These are phyloP conservation scores for Platynereis dumerilii DNA, from an alignment of 2,888 invertebrate species.

Conservation along the genomic window DNA sequence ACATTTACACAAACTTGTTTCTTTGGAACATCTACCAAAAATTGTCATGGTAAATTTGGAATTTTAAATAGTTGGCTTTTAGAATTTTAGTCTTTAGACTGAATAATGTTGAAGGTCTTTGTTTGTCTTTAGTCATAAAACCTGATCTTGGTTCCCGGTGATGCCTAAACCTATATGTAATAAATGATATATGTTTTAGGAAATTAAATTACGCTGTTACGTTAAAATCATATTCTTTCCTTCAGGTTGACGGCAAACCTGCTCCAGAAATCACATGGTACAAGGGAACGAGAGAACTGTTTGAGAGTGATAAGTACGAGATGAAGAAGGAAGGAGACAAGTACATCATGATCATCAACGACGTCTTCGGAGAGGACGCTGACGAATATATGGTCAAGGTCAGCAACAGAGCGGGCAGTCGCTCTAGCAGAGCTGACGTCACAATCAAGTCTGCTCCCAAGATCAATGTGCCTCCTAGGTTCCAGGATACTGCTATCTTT, in stretches of 20 bases:
- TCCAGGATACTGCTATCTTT: constrained; percentile 95
- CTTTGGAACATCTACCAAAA: too few relatives aligned
- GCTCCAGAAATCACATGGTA: constrained; percentile 93
- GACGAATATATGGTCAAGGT: constrained; percentile 98
- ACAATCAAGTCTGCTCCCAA: constrained; percentile 97
- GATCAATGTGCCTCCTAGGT: constrained; percentile 95
- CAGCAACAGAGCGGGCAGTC: constrained; percentile 91
- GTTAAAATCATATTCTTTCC: too few relatives aligned
- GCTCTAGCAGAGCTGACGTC: constrained; percentile 93
- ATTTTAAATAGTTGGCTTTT: too few relatives aligned
- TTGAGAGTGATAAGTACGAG: constrained; percentile 82
- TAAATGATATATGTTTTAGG: too few relatives aligned
- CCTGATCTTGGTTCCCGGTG: too few relatives aligned
- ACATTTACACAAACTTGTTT: too few relatives aligned
- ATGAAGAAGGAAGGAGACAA: constrained; percentile 87
- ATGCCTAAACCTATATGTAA: too few relatives aligned
- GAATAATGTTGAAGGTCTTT: too few relatives aligned
- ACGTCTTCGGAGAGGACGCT: constrained; percentile 96
- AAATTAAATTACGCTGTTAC: too few relatives aligned
- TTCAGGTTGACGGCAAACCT: constrained; percentile 87
- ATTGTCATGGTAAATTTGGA: too few relatives aligned
- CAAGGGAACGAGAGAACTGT: constrained; percentile 96
- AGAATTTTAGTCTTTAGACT: too few relatives aligned
- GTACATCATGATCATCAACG: constrained; percentile 86
- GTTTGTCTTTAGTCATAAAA: too few relatives aligned